Percentiles rank a stretch among this genome's conserved stretches.
These are phyloP conservation scores for Hepsetus odoe DNA, from an alignment of 2,113 vertebrate species.

Conservation along the genomic window DNA sequence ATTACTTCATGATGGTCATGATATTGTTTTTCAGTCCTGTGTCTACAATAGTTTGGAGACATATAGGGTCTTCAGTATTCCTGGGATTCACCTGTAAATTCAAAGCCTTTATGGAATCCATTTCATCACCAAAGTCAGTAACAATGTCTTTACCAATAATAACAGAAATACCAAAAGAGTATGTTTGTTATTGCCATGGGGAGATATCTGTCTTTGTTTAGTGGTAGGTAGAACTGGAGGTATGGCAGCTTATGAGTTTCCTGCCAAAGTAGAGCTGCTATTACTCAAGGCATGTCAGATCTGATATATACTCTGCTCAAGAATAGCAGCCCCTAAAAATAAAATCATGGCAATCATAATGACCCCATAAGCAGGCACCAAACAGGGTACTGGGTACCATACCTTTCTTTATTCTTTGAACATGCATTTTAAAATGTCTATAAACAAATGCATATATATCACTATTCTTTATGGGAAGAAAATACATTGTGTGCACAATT, in stretches of 20 bases:
- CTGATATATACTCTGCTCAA: slow-evolving; percentile 17
- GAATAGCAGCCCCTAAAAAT: slow-evolving; percentile 15
- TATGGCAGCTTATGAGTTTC: slow-evolving; percentile 26
- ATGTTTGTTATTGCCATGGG: slow-evolving; percentile 25
- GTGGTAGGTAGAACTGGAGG: not conserved
- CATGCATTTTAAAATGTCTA: no score
- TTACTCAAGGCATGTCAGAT: slow-evolving; percentile 15
- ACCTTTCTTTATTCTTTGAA: no score
- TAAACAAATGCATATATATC: no score
- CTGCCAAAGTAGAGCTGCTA: slow-evolving; percentile 1
- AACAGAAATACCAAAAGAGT: not conserved
- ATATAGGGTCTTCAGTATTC: not conserved
- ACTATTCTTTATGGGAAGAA: no score
- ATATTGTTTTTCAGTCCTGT: no score
- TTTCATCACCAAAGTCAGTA: not conserved
- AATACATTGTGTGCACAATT: no score
- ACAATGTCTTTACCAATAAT: slow-evolving; percentile 1
- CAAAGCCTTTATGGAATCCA: not conserved
- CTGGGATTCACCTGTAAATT: not conserved
- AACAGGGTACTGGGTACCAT: no score
- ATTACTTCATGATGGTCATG: no score
- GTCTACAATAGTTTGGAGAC: no score
- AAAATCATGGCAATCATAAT: not conserved
- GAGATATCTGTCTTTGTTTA: slow-evolving; percentile 40
- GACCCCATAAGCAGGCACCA: not conserved